Evolutionary conservation across 2,113 vertebrate genomes (phyloP), one percentile per base, ranked within the genome.

Genomic region (Macrotus californicus): DNA sequence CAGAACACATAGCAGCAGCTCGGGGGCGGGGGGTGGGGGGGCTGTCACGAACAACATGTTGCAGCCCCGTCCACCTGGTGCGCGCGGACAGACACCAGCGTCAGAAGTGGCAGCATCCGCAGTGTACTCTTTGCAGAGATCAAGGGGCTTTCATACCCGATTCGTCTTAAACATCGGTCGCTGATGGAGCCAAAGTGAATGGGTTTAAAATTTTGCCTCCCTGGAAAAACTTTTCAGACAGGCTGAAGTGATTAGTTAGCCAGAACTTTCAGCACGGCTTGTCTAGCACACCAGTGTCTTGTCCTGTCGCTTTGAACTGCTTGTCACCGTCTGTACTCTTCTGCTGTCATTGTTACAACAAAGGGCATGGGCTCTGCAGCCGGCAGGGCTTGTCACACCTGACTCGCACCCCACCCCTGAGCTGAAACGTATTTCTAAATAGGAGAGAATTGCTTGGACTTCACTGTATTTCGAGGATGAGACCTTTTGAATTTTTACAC

Each of bases 31-130:
- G 5, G 54, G 22, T 19, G 56, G n/a, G 29, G 15, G 59, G 34
- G 26, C 22, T 43, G 15, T 29, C 10, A 4, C 0, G 2, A 39
- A 1, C 8, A 11, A 21, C 11, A 13, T 5, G 7, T 64, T 2
- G 2, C 18, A 10, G 0, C 61, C 22, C 48, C 46, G 2, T 2
- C 1, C 1, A 1, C 31, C 12, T 14, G 31, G 36, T 26, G 1
- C 1, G 5, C 12, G 13, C 29, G 52, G 26, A 12, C 29, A 22
- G 46, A 14, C 7, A 31, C 75, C 64, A 69, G 0, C 1, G 14
- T 72, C 41, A 2, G 36, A 48, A 22, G 43, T 18, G 36, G 59
- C 5, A 0, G 41, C 2, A 4, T 75, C 46, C 11, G 0, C 43
- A 46, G 11, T 16, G 41, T 46, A 9, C 2, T 18, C 48, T 82